Base-by-base conservation (phyloP, 2,113 vertebrate genomes). In the Oostethus manadensis region DNA sequence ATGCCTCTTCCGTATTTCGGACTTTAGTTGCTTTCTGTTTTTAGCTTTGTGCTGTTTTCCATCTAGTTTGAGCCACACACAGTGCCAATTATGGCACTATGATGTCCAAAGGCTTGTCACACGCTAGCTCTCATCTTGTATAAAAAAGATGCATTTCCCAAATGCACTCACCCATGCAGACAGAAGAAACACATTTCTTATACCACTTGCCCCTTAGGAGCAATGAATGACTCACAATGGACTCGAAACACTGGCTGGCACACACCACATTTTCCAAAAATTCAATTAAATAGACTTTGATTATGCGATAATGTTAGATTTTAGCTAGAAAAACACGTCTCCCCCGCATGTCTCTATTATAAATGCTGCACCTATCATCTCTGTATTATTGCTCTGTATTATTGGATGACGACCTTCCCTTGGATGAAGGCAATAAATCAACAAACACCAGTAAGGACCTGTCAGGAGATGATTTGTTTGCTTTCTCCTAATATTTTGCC, bases 361-460 rank as follows among this genome's bases (percentile, higher is more conserved):
- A 58, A 73, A 78, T 59, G 57, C 17, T 56, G 26, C 60, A 45
- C 23, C 35, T 55, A 58, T 76, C 60, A 59, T 4, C 70, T 58
- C 23, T 54, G 54, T 66, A 68, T 67, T 67, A 78, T 80, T 66
- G 76, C 50, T n/a, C n/a, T n/a, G n/a, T n/a, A n/a, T n/a, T n/a
- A n/a, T n/a, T n/a, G n/a, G 54, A 64, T 63, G 50, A 68, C 61
- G 66, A 73, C 68, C 22, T 73, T 62, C 23, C 29, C 42, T 42
- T 51, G 46, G 74, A 77, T 21, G 53, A 67, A 63, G 23, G 43
- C 18, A 55, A 51, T 45, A 56, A 54, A 53, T 76, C 10, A 17
- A 64, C 29, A 50, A 40, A 50, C 42, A 50, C 47, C 38, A 50
- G 42, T 10, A n/a, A n/a, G n/a, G 45, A 42, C 33, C 18, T 21